Base-by-base conservation (phyloP, 2,888 invertebrate species). In the Heliconius ismenius region DNA sequence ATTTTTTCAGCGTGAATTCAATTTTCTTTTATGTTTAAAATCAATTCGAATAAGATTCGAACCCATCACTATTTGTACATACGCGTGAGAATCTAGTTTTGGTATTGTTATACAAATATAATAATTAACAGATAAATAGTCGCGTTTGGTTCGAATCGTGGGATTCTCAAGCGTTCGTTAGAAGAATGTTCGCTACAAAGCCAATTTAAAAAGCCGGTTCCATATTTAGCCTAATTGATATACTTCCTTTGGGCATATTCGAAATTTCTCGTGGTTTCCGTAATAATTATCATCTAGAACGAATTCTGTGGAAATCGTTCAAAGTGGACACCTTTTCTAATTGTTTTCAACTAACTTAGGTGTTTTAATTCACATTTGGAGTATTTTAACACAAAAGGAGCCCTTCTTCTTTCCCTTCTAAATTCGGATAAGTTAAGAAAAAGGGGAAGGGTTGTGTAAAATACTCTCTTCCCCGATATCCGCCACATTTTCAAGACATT, bases 141-240 rank as follows among this genome's bases (percentile, higher is more conserved):
- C 28, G 18, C n/a, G 73, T 39, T 73, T 43, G 62, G 6, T 13
- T 73, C 18, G 39, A 28, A 63, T 63, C 73, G 73, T 73, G 73
- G 43, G 73, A 63, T 63, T 24, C 39, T 43, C 62, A 4, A 28
- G 18, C 21, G 26, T 39, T 63, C 21, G 73, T 63, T 43, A 63
- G 28, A 62, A 21, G 62, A 73, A 62, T 73, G 73, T 67, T 43
- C 63, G 36, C 21, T 26, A 43, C 60, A 63, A 73, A 73, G 73
- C 43, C 43, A 43, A 79, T 79, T 64, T 64, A 70, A 76, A 70
- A 70, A 43, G 73, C 62, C 73, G 73, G 73, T 63, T 62, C 73
- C 73, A 39, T 63, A 26, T 73, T 73, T 39, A 73, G 73, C 39
- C 39, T 73, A 73, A 73, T 73, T 43, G 43, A 63, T 32, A 21